Conservation (phyloP, 2,113 vertebrate species). For the Craseonycteris thonglongyai region DNA sequence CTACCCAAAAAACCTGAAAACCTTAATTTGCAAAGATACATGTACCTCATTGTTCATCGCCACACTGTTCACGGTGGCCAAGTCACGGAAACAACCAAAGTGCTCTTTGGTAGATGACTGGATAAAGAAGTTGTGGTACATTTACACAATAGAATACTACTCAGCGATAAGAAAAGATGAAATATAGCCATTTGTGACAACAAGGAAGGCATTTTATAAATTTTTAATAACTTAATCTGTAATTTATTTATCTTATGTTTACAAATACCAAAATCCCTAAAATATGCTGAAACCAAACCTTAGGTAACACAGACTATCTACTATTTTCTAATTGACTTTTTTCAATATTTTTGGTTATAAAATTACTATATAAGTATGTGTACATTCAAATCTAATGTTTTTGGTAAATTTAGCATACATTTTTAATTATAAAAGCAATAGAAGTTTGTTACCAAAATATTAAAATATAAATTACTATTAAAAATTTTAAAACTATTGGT, state of each 20-base stretch:
- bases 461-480: not conserved
- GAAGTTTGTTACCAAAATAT: not conserved
- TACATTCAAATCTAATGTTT: not conserved
- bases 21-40: too few species aligned
- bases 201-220: constrained; percentile 19
- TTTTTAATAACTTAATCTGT: not conserved
- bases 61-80: too few species aligned
- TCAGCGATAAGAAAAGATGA: too few species aligned
- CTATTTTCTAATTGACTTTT: not conserved
- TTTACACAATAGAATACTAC: too few species aligned
- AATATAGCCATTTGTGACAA: too few species aligned
- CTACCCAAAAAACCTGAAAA: too few species aligned
- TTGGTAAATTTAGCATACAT: not conserved
- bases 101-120: too few species aligned
- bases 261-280: constrained; percentile 21
- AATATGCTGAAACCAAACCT: not conserved
- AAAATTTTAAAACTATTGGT: not conserved
- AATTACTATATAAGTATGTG: not conserved
- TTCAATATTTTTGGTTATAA: not conserved
- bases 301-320: not conserved
- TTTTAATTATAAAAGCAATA: constrained; percentile 22
- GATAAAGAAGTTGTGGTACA: too few species aligned
- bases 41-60: too few species aligned
- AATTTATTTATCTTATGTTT: constrained; percentile 9
- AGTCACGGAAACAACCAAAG: too few species aligned